Conservation (phyloP, 2,113 vertebrate species). For the Nerophis lumbriciformis region DNA sequence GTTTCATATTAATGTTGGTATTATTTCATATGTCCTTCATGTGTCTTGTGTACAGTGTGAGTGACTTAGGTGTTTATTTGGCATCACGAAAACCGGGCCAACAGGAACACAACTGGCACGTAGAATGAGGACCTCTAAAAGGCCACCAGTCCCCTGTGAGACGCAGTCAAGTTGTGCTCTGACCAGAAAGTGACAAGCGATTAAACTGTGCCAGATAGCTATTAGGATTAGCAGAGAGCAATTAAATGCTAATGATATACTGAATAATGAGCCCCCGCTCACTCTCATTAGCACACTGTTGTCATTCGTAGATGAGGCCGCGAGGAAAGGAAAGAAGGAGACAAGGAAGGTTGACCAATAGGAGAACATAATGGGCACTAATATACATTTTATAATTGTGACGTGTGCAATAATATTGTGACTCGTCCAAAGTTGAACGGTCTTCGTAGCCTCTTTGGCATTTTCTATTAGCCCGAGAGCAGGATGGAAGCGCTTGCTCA, state of each 20-base stretch:
- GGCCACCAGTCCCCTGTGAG: conserved; percentile 10
- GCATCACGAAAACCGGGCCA: too few species aligned
- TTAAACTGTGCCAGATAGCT: conserved; percentile 51
- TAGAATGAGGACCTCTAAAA: neutral
- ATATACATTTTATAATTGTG: conserved; percentile 19
- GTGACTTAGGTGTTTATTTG: too few species aligned
- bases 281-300: conserved; percentile 61
- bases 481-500: conserved; percentile 30
- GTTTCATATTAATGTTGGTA: too few species aligned
- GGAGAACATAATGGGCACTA: neutral
- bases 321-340: neutral
- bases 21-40: too few species aligned
- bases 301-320: conserved; percentile 43
- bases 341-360: neutral
- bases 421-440: conserved; percentile 26
- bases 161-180: conserved; percentile 10
- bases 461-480: conserved; percentile 22
- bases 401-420: conserved; percentile 5
- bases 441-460: conserved; percentile 25
- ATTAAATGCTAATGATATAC: conserved; percentile 63
- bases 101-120: too few species aligned
- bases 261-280: conserved; percentile 52
- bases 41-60: too few species aligned
- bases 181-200: conserved; percentile 38
- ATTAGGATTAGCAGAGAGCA: conserved; percentile 58